These are phyloP conservation scores for Axinella damicornis DNA, from an alignment of 37 sponge, comb jelly and placozoan species.

Conservation along the genomic window DNA sequence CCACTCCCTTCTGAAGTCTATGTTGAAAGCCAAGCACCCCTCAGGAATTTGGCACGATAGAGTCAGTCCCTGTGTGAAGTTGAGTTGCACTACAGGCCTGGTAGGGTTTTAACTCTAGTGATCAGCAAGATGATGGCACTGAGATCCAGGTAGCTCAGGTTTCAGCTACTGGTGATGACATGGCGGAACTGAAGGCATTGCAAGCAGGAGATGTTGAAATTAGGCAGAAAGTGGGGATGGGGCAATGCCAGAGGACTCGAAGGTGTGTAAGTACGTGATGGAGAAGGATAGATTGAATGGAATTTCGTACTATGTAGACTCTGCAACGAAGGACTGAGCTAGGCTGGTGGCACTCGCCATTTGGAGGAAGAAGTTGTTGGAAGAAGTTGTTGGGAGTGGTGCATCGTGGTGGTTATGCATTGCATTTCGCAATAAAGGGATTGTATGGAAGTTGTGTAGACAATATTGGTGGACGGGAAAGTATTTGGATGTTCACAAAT, in stretches of 20 bases:
- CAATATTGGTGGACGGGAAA: slow-evolving; percentile 22
- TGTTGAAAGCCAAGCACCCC: slow-evolving; percentile 18
- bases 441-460: slow-evolving; percentile 15
- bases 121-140: not conserved
- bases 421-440: slow-evolving; percentile 23
- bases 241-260: not conserved
- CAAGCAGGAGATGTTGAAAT: not conserved
- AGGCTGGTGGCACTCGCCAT: not conserved
- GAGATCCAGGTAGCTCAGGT: not conserved
- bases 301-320: slow-evolving; percentile 16
- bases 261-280: not conserved
- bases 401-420: slow-evolving; percentile 8
- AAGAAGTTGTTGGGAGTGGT: no score
- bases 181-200: not conserved
- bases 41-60: slow-evolving; percentile 24
- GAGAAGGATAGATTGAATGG: slow-evolving; percentile 18
- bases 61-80: slow-evolving; percentile 12
- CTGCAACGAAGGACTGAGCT: not conserved
- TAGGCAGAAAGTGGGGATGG: not conserved
- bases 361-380: not conserved
- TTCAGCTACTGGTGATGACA: not conserved
- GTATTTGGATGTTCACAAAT: slow-evolving; percentile 17
- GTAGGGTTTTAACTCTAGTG: not conserved
- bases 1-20: slow-evolving; percentile 34
- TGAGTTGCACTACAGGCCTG: slow-evolving; percentile 19